Evolutionary conservation across 1,140 invertebrate genomes (phyloP).

Genomic region (Argopecten irradians): DNA sequence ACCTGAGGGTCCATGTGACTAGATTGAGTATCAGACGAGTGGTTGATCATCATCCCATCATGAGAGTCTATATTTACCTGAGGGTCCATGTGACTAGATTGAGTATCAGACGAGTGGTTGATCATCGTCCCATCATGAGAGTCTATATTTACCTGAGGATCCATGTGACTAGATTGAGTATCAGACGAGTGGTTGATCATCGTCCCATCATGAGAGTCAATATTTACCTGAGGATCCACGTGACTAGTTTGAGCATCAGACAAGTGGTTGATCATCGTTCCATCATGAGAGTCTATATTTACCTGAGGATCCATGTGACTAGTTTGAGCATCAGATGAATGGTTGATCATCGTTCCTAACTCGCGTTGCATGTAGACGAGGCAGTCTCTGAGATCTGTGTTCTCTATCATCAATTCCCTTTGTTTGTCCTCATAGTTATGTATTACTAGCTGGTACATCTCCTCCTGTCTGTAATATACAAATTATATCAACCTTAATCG

Average conservation of each 20-base stretch:
- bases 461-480: conserved; percentile 66
- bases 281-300: no score
- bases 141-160: neutral
- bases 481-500: neutral
- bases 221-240: neutral
- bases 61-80: no score
- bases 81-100: neutral
- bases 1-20: neutral
- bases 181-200: no score
- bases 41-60: no score
- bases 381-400: conserved; percentile 68
- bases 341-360: conserved; percentile 56
- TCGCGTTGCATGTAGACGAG: conserved; percentile 67
- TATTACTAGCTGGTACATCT: conserved; percentile 70
- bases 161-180: neutral
- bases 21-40: conserved; percentile 25
- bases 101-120: conserved; percentile 13
- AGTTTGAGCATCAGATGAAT: conserved; percentile 28
- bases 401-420: conserved; percentile 69
- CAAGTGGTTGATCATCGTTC: no score
- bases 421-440: conserved; percentile 71
- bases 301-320: neutral
- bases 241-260: neutral
- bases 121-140: no score
- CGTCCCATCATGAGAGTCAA: no score